These are phyloP conservation scores for Tachysurus fulvidraco DNA, from an alignment of 2,113 vertebrate genomes.

Conservation along the genomic window DNA sequence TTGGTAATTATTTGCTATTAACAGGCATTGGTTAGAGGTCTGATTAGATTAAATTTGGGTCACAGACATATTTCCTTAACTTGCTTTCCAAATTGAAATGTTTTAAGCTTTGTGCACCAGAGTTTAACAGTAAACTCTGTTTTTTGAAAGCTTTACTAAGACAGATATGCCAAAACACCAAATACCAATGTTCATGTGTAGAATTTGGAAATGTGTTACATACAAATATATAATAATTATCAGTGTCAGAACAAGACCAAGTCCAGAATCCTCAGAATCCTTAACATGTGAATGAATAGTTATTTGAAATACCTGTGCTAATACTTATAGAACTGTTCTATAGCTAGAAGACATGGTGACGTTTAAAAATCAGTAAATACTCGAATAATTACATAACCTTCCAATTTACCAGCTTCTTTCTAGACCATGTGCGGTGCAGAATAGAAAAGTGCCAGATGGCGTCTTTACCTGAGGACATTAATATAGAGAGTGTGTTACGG, in stretches of 20 bases:
- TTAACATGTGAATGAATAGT: background rate
- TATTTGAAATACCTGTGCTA: background rate
- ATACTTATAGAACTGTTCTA: background rate
- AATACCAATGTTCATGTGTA: background rate
- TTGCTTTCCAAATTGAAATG: conserved; percentile 17
- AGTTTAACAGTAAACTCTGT: background rate
- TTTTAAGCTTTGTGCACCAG: conserved; percentile 10
- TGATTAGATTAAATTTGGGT: conserved; percentile 61
- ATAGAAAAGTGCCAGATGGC: conserved; percentile 27
- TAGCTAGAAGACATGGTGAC: background rate
- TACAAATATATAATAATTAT: background rate
- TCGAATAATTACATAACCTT: background rate
- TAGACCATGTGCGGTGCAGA: background rate
- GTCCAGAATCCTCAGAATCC: too few relatives aligned
- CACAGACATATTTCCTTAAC: conserved; percentile 15
- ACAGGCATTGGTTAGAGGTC: conserved; percentile 56
- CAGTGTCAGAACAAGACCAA: background rate
- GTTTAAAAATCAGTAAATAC: background rate
- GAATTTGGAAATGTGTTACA: background rate
- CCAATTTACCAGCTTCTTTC: background rate
- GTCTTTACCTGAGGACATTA: conserved; percentile 34
- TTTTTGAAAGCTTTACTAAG: background rate
- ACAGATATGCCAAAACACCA: background rate
- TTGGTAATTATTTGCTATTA: conserved; percentile 56
- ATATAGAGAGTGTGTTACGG: conserved; percentile 29